Conservation (phyloP, 2,888 invertebrate species). For the Tolmerus cingulatus region DNA sequence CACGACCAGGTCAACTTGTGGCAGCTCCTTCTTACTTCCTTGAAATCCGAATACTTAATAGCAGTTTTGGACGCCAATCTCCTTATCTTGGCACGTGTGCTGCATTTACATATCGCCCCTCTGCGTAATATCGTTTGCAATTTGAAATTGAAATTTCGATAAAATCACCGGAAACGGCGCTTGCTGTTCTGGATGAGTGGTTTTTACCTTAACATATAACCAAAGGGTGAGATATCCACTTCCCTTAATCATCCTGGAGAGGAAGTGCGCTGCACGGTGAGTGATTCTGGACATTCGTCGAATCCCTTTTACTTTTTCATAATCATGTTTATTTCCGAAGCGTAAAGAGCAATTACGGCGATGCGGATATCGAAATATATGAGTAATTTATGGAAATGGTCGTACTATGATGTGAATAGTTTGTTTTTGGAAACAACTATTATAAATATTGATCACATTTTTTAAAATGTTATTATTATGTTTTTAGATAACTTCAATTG, state of each 20-base stretch:
- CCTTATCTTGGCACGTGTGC: constrained; percentile 18
- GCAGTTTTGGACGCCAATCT: neutral
- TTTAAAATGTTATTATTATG: too few species aligned
- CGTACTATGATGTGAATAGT: too few species aligned
- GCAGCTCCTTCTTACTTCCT: constrained; percentile 21
- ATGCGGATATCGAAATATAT: neutral
- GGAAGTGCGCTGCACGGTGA: neutral
- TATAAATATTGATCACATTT: too few species aligned
- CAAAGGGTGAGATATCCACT: neutral
- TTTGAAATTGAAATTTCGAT: constrained; percentile 39
- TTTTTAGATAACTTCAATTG: too few species aligned
- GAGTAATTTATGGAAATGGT: neutral
- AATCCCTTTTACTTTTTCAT: neutral
- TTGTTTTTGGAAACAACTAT: too few species aligned
- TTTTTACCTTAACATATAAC: neutral
- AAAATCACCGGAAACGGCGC: constrained; percentile 32
- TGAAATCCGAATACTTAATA: constrained; percentile 27
- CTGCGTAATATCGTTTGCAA: constrained; percentile 18
- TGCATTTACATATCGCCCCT: constrained; percentile 35
- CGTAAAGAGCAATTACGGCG: neutral
- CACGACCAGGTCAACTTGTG: constrained; percentile 16
- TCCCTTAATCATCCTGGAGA: neutral
- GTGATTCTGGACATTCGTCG: neutral
- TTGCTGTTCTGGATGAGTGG: constrained; percentile 36
- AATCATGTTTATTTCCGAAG: neutral